Percentiles rank a stretch among this genome's conserved stretches.
These are phyloP conservation scores for Stomatorhinus ivindoensis DNA, from an alignment of 2,113 vertebrate species.

Conservation along the genomic window DNA sequence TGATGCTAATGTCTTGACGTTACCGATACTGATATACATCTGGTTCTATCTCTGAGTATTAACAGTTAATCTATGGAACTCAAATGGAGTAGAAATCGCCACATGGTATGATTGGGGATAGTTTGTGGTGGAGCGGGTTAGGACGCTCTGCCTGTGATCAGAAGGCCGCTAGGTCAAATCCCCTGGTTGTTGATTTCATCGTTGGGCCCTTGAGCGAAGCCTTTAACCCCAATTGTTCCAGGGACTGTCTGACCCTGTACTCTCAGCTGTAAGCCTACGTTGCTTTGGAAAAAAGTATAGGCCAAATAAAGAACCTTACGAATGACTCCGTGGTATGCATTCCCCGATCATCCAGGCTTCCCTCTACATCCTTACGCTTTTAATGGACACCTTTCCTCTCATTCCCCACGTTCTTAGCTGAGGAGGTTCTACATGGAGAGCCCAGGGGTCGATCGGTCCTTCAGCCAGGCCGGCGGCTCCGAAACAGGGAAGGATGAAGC, in stretches of 20 bases:
- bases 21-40: neutral
- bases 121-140: neutral
- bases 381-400: neutral
- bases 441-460: constrained; percentile 32
- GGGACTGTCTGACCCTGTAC: neutral
- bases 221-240: neutral
- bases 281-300: neutral
- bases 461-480: constrained; percentile 29
- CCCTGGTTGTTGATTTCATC: neutral
- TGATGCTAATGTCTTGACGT: neutral
- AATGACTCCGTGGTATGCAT: neutral
- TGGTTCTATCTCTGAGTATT: neutral
- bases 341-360: neutral
- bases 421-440: constrained; percentile 29
- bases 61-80: neutral
- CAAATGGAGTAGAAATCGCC: neutral
- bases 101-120: neutral
- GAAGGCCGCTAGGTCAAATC: neutral
- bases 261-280: neutral
- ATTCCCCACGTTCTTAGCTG: constrained; percentile 9
- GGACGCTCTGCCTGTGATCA: neutral
- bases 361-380: neutral
- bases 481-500: neutral
- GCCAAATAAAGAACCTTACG: neutral
- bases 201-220: neutral